phyloP scores from a whole-genome alignment of 2,888 invertebrate genomes.

The Caenorhabditis wallacei region DNA sequence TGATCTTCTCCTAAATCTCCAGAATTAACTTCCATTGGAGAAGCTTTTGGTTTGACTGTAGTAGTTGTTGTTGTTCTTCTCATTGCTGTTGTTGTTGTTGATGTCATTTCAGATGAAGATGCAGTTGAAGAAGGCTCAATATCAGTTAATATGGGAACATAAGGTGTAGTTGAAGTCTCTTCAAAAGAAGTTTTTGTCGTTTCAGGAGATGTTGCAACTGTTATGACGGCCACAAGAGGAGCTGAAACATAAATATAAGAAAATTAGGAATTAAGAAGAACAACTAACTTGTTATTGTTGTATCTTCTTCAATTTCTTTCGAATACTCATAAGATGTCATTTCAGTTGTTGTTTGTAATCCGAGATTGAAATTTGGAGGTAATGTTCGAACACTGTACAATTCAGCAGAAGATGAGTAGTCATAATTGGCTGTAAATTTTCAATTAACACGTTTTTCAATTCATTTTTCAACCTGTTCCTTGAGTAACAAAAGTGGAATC shows the following conservation, averaged over 20 bases:
- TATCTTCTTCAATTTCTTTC: conserved; percentile 48
- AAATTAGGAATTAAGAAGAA: not conserved
- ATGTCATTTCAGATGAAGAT: conserved; percentile 26
- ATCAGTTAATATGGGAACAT: conserved; percentile 11
- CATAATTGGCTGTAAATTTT: conserved; percentile 63
- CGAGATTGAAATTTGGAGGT: conserved; percentile 71
- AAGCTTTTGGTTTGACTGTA: conserved; percentile 34
- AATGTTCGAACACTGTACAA: conserved; percentile 69
- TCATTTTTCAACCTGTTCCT: conserved; percentile 60
- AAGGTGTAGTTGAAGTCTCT: conserved; percentile 26
- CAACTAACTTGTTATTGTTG: conserved; percentile 41
- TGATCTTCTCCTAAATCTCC: conserved; percentile 60
- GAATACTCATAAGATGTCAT: conserved; percentile 63
- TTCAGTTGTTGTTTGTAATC: conserved; percentile 53
- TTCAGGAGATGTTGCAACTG: conserved; percentile 29
- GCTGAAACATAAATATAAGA: conserved; percentile 19
- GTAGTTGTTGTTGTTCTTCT: conserved; percentile 50
- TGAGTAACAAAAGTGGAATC: conserved; percentile 75
- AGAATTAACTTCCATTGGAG: conserved; percentile 55
- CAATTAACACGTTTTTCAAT: conserved; percentile 1
- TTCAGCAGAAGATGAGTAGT: conserved; percentile 69
- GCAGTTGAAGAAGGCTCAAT: conserved; percentile 23
- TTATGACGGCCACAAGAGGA: conserved; percentile 26
- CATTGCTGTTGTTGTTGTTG: conserved; percentile 47
- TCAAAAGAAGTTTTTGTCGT: not conserved